Evolutionary conservation across 2,888 invertebrate genomes (phyloP), one percentile per base, ranked within the genome.

Genomic region (Nudaria mundana): DNA sequence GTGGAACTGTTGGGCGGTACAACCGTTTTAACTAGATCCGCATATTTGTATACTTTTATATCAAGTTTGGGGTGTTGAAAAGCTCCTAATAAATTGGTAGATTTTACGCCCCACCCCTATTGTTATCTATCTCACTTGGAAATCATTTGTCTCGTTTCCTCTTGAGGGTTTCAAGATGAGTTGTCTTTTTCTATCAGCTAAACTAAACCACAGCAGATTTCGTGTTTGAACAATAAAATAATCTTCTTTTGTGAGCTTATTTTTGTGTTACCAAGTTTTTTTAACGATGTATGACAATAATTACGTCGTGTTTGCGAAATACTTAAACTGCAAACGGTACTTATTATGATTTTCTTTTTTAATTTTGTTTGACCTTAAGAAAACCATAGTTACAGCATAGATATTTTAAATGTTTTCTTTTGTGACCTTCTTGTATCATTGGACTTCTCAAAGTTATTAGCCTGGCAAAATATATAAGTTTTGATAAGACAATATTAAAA

Each of bases 1-100:
- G 76, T 81, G 84, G 67, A 58, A 69, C 71, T 67, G 63, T 63
- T 73, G 85, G 86, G 86, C 86, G 86, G 67, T 24, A 10, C 46
- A 32, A 6, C 64, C 55, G 51, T 12, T 37, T 23, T 44, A 56
- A 22, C 5, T 6, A 23, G 63, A 45, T 26, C 47, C 36, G 7
- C 34, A 40, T 40, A 34, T 29, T 52, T 45, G 18, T 26, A 49
- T 38, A 36, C 8, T 18, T 35, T 37, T 7, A 14, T 15, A 13
- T 14, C 5, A 35, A 37, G 10, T 38, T 52, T 44, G 40, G 25
- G 14, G 25, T n/a, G 11, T 5, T 5, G 4, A 16, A 40, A 25
- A 40, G 59, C 12, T 50, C 58, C 38, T 3, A 2, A 31, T 48
- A 30, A 2, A n/a, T 4, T 57, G 64, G 63, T 22, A 13, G 29